Conservation (phyloP, 2,797 vertebrate genomes). For the Rhinoraja longicauda region DNA sequence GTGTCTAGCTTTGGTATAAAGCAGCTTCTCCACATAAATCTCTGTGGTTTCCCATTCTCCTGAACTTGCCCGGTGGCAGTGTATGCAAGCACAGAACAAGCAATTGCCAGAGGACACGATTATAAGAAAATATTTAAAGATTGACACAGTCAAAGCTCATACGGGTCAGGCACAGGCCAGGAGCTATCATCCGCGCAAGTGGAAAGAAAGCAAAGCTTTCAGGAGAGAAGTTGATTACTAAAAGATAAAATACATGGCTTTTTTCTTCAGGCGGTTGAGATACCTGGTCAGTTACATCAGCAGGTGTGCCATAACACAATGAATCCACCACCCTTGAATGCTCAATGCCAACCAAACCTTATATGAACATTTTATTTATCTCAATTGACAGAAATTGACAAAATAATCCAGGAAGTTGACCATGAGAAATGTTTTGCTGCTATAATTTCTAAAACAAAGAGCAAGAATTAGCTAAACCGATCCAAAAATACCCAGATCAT, state of each 20-base stretch:
- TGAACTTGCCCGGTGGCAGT: no score
- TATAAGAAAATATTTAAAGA: not conserved
- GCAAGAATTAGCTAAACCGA: slow-evolving; percentile 6
- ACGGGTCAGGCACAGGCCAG: not conserved
- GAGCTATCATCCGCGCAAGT: no score
- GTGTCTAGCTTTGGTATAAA: no score
- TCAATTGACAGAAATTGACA: not conserved
- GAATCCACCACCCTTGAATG: no score
- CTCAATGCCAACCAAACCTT: not conserved
- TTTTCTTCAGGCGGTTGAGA: not conserved
- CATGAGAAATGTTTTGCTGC: not conserved
- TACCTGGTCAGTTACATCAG: not conserved
- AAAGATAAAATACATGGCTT: not conserved
- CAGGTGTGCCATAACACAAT: not conserved
- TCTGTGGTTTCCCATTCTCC: no score
- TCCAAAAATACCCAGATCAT: not conserved
- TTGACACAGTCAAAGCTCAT: no score
- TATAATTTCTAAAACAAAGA: not conserved
- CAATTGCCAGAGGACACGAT: not conserved
- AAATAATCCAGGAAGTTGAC: not conserved
- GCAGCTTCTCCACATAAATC: no score
- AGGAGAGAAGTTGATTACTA: not conserved
- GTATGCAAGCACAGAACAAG: no score
- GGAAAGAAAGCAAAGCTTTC: not conserved
- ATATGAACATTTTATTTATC: not conserved